Evolutionary conservation across 2,888 invertebrate species (phyloP).

Genomic region (Amblyteles armatorius): DNA sequence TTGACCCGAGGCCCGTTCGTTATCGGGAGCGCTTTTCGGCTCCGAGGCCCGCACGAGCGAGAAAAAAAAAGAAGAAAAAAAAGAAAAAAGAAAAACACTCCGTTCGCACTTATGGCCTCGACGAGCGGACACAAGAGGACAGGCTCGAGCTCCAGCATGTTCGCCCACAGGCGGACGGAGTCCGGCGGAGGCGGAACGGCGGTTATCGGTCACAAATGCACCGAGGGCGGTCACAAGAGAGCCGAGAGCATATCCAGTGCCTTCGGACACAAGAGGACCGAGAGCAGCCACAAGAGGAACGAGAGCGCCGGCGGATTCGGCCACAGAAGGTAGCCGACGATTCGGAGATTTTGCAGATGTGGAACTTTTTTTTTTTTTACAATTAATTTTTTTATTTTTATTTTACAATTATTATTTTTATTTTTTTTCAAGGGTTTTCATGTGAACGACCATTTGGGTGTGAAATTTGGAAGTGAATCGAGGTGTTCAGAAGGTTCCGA

Average conservation of each 20-base stretch:
- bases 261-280: constrained; percentile 82
- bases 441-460: too few relatives aligned
- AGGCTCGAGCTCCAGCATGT: constrained; percentile 82
- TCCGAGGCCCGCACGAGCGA: neutral
- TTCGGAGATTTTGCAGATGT: neutral
- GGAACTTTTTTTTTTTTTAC: too few relatives aligned
- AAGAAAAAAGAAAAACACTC: neutral
- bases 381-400: too few relatives aligned
- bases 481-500: too few relatives aligned
- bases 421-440: too few relatives aligned
- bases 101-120: constrained; percentile 73
- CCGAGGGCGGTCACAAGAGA: constrained; percentile 81
- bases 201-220: constrained; percentile 81
- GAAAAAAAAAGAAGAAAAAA: neutral
- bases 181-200: constrained; percentile 76
- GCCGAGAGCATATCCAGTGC: constrained; percentile 83
- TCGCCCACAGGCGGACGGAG: constrained; percentile 80
- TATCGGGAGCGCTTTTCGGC: neutral
- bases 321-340: constrained; percentile 78
- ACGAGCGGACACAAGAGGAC: constrained; percentile 82
- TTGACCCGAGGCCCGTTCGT: neutral
- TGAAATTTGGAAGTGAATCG: too few relatives aligned
- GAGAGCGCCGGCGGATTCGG: constrained; percentile 80
- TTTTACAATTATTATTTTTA: too few relatives aligned
- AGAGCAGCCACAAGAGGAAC: constrained; percentile 80